These are phyloP conservation scores for Drosophila pandora DNA, from an alignment of 1,140 invertebrate species.

Conservation along the genomic window DNA sequence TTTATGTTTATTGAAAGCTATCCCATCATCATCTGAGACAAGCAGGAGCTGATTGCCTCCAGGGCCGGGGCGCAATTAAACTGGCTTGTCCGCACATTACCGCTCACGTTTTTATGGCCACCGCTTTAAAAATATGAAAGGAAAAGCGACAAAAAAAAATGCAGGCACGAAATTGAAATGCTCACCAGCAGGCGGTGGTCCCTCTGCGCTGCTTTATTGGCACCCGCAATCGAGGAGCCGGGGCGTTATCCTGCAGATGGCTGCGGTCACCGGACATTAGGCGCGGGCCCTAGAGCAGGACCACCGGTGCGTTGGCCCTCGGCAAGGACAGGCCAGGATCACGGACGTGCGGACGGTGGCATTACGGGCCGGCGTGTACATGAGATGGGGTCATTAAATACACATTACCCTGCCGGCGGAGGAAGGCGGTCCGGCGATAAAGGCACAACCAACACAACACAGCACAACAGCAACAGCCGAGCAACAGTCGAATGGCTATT, in stretches of 20 bases:
- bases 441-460: constrained; percentile 38
- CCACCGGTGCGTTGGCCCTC: constrained; percentile 42
- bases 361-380: constrained; percentile 67
- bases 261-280: constrained; percentile 66
- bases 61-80: constrained; percentile 37
- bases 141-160: constrained; percentile 1
- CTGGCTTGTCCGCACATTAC: constrained; percentile 40
- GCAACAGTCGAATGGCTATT: constrained; percentile 75
- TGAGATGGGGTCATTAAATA: constrained; percentile 82
- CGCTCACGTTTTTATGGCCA: constrained; percentile 55
- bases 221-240: constrained; percentile 41
- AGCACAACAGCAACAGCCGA: constrained; percentile 30
- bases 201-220: constrained; percentile 60
- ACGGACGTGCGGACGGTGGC: constrained; percentile 48
- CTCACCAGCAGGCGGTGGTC: constrained; percentile 39
- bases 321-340: constrained; percentile 37
- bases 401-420: constrained; percentile 66
- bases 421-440: constrained; percentile 46
- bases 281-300: constrained; percentile 27
- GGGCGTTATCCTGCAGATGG: constrained; percentile 47
- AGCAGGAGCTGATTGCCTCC: constrained; percentile 8
- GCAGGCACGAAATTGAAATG: constrained; percentile 54
- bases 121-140: constrained; percentile 73
- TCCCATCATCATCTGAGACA: constrained; percentile 36
- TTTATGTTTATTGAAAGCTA: constrained; percentile 7